These are phyloP conservation scores for Orius insidiosus DNA, from an alignment of 1,140 invertebrate species.

Conservation along the genomic window DNA sequence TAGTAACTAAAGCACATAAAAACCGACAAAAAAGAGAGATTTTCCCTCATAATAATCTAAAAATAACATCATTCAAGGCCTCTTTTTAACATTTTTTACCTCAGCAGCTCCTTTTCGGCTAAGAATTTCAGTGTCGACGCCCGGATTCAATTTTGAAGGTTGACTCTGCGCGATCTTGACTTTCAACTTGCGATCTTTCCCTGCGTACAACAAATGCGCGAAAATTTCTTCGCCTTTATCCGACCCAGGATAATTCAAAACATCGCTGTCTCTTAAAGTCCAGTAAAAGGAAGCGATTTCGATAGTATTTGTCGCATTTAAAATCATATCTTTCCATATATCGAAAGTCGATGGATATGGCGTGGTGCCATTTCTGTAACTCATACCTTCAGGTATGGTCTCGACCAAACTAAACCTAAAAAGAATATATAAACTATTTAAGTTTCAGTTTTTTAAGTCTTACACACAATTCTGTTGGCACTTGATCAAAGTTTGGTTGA, in stretches of 20 bases:
- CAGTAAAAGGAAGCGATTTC: conserved; percentile 88
- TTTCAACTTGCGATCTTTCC: conserved; percentile 46
- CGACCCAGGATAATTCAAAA: conserved; percentile 40
- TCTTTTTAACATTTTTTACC: conserved; percentile 25
- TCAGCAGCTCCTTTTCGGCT: conserved; percentile 54
- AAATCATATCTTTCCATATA: conserved; percentile 60
- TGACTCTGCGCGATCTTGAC: conserved; percentile 76
- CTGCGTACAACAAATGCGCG: conserved; percentile 51
- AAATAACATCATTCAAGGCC: too few species aligned
- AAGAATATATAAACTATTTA: too few species aligned
- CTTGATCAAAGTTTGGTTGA: not conserved
- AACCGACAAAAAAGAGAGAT: too few species aligned
- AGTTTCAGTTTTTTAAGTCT: too few species aligned
- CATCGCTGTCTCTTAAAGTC: conserved; percentile 61
- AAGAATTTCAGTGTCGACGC: conserved; percentile 63
- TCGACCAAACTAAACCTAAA: conserved; percentile 57
- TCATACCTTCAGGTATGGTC: conserved; percentile 71
- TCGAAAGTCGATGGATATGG: conserved; percentile 53
- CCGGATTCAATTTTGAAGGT: conserved; percentile 45
- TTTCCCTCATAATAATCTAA: too few species aligned
- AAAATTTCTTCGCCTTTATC: conserved; percentile 62
- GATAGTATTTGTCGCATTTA: conserved; percentile 49
- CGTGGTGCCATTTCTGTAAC: conserved; percentile 41
- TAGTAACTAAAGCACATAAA: too few species aligned
- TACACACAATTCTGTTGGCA: conserved; percentile 15